Evolutionary conservation across 2,888 invertebrate genomes (phyloP).

Genomic region (Ornithoptera alexandrae): DNA sequence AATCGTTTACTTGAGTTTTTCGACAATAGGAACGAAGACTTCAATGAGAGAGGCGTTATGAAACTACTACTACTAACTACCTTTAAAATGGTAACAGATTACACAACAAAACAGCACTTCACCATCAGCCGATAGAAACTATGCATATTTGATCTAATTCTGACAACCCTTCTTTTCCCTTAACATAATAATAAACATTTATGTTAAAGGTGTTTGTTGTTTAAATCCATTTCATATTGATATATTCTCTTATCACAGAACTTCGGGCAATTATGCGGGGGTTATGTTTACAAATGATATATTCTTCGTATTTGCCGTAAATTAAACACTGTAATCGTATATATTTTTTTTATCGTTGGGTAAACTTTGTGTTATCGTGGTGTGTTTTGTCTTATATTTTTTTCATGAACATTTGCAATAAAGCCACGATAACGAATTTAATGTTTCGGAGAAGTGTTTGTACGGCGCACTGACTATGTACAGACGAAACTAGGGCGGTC

Average conservation of each 20-base stretch:
- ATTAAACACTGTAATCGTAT: constrained; percentile 13
- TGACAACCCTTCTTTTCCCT: too few relatives aligned
- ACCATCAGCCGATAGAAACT: too few relatives aligned
- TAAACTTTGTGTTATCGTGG: constrained; percentile 2
- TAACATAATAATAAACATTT: background rate
- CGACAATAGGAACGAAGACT: too few relatives aligned
- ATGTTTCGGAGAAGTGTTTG: constrained; percentile 12
- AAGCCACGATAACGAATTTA: background rate
- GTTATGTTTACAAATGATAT: constrained; percentile 14
- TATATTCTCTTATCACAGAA: constrained; percentile 4
- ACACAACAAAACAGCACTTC: too few relatives aligned
- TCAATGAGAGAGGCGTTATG: too few relatives aligned
- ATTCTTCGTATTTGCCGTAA: constrained; percentile 1
- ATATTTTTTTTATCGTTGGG: constrained; percentile 6
- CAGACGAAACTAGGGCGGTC: background rate
- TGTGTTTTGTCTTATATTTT: constrained; percentile 14
- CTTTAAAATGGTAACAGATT: too few relatives aligned
- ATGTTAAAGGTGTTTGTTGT: background rate
- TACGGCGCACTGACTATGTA: background rate
- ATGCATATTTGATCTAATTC: too few relatives aligned
- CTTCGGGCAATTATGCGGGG: background rate
- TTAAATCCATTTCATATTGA: background rate
- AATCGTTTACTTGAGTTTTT: too few relatives aligned
- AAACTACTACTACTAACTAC: too few relatives aligned
- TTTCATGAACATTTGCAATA: constrained; percentile 11